Evolutionary conservation across 2,888 invertebrate species (phyloP), one percentile per base, ranked within the genome.

Genomic region (Maniola hyperantus): DNA sequence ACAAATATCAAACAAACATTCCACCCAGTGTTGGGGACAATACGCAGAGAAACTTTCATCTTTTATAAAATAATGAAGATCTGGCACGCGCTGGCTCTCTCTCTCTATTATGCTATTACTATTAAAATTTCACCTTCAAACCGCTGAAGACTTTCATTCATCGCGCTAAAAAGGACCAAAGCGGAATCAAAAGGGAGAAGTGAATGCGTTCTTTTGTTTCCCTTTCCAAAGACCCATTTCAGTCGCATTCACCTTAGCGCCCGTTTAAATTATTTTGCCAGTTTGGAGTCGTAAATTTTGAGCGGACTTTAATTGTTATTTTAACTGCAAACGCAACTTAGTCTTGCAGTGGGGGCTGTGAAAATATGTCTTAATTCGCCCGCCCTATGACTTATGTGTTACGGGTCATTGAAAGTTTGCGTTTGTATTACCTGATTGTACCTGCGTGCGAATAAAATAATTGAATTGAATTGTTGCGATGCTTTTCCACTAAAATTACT

Each of bases 271-370:
- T 88, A 91, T 91, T 91, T 89, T 84, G 81, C 84, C 89, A 85
- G 89, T 90, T 90, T 87, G 82, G 82, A 90, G 91, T 89, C 92
- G 88, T 92, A 92, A 92, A 92, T 92, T 91, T 90, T 77, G 82
- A 81, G 81, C 80, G 83, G 92, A 92, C 91, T 92, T 92, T 92
- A 92, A 92, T 92, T 92, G 91, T 92, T 90, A 90, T 89, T 92
- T 91, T 92, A 90, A 92, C 91, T 91, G 92, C 91, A 87, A 89
- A 85, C 85, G 87, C 85, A 85, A 89, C 88, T 85, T 87, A 85
- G 88, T 85, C 83, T 84, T 80, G 74, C 79, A 73, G 75, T 74
- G 76, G 82, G 85, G 85, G 82, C 79, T 76, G 82, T 82, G 85
- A 86, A 91, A 91, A 91, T 91, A 90, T 89, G 90, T 91, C 91